Conservation (phyloP, 2,888 invertebrate species). For the Catocala nupta region DNA sequence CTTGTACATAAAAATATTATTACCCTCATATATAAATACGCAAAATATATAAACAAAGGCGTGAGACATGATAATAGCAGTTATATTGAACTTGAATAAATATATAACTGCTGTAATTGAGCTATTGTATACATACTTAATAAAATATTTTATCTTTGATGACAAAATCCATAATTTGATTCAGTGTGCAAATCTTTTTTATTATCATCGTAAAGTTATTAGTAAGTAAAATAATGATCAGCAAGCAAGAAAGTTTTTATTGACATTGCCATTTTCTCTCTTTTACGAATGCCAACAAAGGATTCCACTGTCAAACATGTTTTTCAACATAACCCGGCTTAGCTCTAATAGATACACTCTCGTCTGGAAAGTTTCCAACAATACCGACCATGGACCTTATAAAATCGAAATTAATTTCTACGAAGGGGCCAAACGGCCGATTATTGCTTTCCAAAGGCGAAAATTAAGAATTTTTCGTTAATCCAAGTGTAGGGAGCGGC, state of each 20-base stretch:
- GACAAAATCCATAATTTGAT: conserved; percentile 16
- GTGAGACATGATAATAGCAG: too few species aligned
- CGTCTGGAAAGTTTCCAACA: conserved; percentile 63
- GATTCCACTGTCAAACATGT: conserved; percentile 28
- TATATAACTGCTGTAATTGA: too few species aligned
- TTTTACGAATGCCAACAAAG: conserved; percentile 21
- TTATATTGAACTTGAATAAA: too few species aligned
- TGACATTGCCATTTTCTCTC: conserved; percentile 9
- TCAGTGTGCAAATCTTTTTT: conserved; percentile 9
- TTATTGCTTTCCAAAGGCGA: conserved; percentile 67
- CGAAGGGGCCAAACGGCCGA: conserved; percentile 53
- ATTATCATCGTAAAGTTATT: conserved; percentile 20
- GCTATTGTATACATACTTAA: too few species aligned
- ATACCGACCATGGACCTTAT: conserved; percentile 48
- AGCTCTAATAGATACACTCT: conserved; percentile 27
- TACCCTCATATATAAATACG: too few species aligned
- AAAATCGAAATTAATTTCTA: conserved; percentile 69
- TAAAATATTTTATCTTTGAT: too few species aligned
- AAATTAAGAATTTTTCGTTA: conserved; percentile 71
- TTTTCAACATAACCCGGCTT: conserved; percentile 27
- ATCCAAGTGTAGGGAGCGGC: conserved; percentile 58
- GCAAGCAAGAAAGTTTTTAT: conserved; percentile 20
- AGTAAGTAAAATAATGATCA: conserved; percentile 18
- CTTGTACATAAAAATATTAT: too few species aligned
- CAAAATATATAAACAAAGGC: too few species aligned